Base-by-base conservation (phyloP, 2,113 vertebrate species). In the Dicentrarchus labrax region DNA sequence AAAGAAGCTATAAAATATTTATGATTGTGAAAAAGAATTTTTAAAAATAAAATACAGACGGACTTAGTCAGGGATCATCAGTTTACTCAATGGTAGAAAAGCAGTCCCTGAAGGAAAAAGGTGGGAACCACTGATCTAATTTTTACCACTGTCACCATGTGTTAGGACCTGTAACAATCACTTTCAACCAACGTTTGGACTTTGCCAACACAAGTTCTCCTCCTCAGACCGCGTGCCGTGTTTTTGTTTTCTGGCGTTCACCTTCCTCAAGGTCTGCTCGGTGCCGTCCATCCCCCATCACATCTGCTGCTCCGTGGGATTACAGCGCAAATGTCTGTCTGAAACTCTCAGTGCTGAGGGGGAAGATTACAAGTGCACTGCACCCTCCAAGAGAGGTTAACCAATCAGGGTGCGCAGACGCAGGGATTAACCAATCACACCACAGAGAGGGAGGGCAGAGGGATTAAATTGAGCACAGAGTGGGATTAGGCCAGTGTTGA, bases 401-500 rank as follows among this genome's bases (percentile, higher is more conserved):
- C 94, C 94, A 95, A 93, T 93, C 89, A 86, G 84, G 51, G 21
- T 13, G 0, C 39, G 16, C 81, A 75, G 86, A 91, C 72, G 1
- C 71, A 93, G 85, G 92, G 94, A 95, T 95, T 95, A 95, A 93
- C 93, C 94, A 95, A 95, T 95, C 82, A 71, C 60, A 86, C 83
- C 73, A 77, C 30, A 2, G 86, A 81, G 80, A 71, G 91, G 93
- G 90, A 91, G 88, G 90, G 89, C 68, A 45, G 70, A 51, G 90
- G 89, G 93, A 95, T 95, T 95, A 95, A 76, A 51, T 1, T 0
- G 39, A 66, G 88, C 69, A 22, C 86, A 75, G 90, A 92, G 86
- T 61, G 90, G 94, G 94, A 95, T 95, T 95, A 95, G 90, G 85
- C 54, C 89, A 65, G 70, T 54, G 89, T 54, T 71, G 89, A 92